These are phyloP conservation scores for Xestia c-nigrum DNA, from an alignment of 2,888 invertebrate genomes.

Conservation along the genomic window DNA sequence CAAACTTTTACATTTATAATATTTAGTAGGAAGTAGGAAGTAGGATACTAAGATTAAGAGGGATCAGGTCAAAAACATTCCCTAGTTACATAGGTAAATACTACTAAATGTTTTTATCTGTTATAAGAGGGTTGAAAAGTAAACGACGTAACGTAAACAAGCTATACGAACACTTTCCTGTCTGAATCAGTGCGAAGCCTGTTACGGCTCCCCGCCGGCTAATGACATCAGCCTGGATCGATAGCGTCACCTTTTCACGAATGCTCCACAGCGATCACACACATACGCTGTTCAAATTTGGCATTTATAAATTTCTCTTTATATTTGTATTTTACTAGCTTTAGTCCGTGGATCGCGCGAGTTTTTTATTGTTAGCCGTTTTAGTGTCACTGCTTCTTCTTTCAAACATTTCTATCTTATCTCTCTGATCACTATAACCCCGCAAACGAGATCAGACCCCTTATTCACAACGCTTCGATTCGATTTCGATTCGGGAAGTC, in stretches of 20 bases:
- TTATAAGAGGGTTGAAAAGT: constrained; percentile 20
- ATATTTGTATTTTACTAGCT: neutral
- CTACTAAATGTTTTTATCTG: neutral
- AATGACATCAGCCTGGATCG: constrained; percentile 46
- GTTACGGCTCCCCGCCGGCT: constrained; percentile 15
- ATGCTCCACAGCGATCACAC: neutral
- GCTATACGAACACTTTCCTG: constrained; percentile 15
- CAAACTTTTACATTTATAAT: no score
- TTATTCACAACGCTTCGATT: no score
- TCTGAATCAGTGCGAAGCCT: constrained; percentile 42
- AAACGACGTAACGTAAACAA: constrained; percentile 9
- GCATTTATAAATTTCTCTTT: constrained; percentile 11
- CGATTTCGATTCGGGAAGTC: no score
- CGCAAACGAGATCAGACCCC: no score
- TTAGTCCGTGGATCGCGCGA: neutral
- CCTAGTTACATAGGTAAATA: neutral
- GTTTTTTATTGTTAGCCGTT: neutral
- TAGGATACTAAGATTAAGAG: no score
- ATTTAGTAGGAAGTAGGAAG: no score
- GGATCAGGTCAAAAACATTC: neutral
- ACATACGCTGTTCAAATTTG: constrained; percentile 23
- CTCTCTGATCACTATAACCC: neutral
- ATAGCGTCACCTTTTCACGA: constrained; percentile 51
- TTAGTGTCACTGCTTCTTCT: neutral
- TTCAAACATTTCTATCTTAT: neutral